Percentiles rank a stretch among this genome's conserved stretches.
Evolutionary conservation across 2,797 vertebrate genomes (phyloP).

Genomic region (Artibeus lituratus): DNA sequence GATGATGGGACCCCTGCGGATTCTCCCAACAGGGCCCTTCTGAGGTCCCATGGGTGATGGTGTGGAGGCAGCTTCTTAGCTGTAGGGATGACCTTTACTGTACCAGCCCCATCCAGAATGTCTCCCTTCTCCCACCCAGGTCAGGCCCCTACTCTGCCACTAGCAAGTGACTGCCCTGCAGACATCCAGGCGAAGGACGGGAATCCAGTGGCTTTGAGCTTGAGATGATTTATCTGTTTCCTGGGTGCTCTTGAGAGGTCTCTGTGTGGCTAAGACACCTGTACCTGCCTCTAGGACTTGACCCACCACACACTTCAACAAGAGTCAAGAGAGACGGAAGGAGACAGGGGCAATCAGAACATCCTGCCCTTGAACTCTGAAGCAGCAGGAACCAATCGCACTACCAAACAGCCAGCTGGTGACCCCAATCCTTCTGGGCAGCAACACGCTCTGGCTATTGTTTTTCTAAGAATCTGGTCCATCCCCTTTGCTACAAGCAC

Average conservation of each 20-base stretch:
- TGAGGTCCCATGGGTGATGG: neutral
- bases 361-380: neutral
- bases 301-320: too few relatives aligned
- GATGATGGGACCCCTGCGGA: accelerated
- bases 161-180: accelerated
- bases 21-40: neutral
- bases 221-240: neutral
- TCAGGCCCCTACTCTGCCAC: neutral
- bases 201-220: accelerated
- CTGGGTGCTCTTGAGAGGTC: accelerated
- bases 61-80: neutral
- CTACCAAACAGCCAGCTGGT: neutral
- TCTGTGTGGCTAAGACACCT: neutral
- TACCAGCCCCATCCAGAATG: accelerated
- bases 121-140: too few relatives aligned
- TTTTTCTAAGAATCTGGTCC: slow-evolving; percentile 3
- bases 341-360: neutral
- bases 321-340: neutral
- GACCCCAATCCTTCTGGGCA: neutral
- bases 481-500: neutral
- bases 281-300: neutral
- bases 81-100: neutral
- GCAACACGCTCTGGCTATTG: neutral
- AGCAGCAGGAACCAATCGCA: neutral
- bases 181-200: neutral